Evolutionary conservation across 2,113 vertebrate genomes (phyloP), one percentile per base, ranked within the genome.

Genomic region (Pimephales promelas): DNA sequence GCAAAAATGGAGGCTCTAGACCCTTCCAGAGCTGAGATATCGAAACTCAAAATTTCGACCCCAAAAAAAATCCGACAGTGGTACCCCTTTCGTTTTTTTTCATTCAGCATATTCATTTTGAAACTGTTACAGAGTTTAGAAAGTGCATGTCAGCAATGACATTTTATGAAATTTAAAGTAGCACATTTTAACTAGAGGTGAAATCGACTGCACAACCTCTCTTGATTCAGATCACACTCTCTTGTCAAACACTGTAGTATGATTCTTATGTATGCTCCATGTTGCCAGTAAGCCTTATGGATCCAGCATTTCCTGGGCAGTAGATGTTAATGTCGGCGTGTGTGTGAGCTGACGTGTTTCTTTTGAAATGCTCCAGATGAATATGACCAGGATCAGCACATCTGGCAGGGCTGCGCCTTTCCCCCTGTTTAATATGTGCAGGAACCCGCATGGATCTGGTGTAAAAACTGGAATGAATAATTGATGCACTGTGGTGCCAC

Each of bases 391-490:
- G 78, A 88, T 87, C 86, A 88, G 90, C 90, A 92, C 92, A 93
- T 93, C 90, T 93, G 92, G 90, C 87, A 86, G 71, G 86, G 88
- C 62, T 85, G 88, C 87, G 84, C 71, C 89, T 88, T 88, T 73
- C 70, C 40, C 72, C 80, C 79, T 90, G 81, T 90, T 93, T 92
- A 92, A 93, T 92, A 94, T 94, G 92, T 91, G 88, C 88, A 89
- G 89, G 86, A 92, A 92, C 89, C 90, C 86, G 45, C 88, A 87
- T 88, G 91, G 92, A 92, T 92, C 86, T 57, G 86, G 87, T 88
- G 88, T 89, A 90, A 92, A 90, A 92, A 90, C 79, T 84, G 84
- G 83, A 85, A 92, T 94, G 92, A 94, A 94, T 94, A 94, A 94
- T 94, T 91, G 88, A 94, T 94, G 91, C 34, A 40, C 49, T 74